Conservation (phyloP, 2,888 invertebrate genomes). For the Pemphredon lugubris region DNA sequence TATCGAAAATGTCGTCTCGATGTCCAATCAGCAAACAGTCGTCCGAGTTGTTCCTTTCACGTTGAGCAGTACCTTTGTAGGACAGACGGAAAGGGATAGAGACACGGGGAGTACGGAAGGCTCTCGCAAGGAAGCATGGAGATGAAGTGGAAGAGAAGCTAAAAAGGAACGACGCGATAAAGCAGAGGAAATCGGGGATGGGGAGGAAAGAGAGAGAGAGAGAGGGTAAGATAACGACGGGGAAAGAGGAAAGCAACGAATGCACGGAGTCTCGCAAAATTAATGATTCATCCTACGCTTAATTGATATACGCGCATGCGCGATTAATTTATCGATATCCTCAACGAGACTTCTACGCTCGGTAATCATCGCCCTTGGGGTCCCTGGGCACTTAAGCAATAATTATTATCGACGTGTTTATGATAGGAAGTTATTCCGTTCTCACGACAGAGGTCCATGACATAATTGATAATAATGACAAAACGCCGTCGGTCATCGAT, state of each 20-base stretch:
- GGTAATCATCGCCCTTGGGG: slow-evolving; percentile 56
- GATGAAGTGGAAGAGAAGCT: slow-evolving; percentile 15
- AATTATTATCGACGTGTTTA: slow-evolving; percentile 60
- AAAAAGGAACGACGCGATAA: slow-evolving; percentile 14
- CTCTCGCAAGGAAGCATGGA: slow-evolving; percentile 18
- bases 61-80: not conserved
- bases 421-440: slow-evolving; percentile 55
- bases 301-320: slow-evolving; percentile 66
- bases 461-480: slow-evolving; percentile 64
- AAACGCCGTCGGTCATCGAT: slow-evolving; percentile 31
- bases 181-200: not conserved
- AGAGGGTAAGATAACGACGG: not conserved
- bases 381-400: slow-evolving; percentile 47
- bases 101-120: no score
- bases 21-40: slow-evolving; percentile 45
- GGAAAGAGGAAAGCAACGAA: slow-evolving; percentile 5
- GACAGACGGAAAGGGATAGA: slow-evolving; percentile 14
- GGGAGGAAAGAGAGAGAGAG: slow-evolving; percentile 15
- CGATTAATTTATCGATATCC: slow-evolving; percentile 71
- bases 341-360: slow-evolving; percentile 61
- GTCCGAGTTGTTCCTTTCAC: slow-evolving; percentile 24
- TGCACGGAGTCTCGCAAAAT: slow-evolving; percentile 41
- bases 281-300: slow-evolving; percentile 65
- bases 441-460: slow-evolving; percentile 41
- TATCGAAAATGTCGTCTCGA: slow-evolving; percentile 31